These are phyloP conservation scores for Abrostola triplasia DNA, from an alignment of 2,888 invertebrate species.

Conservation along the genomic window DNA sequence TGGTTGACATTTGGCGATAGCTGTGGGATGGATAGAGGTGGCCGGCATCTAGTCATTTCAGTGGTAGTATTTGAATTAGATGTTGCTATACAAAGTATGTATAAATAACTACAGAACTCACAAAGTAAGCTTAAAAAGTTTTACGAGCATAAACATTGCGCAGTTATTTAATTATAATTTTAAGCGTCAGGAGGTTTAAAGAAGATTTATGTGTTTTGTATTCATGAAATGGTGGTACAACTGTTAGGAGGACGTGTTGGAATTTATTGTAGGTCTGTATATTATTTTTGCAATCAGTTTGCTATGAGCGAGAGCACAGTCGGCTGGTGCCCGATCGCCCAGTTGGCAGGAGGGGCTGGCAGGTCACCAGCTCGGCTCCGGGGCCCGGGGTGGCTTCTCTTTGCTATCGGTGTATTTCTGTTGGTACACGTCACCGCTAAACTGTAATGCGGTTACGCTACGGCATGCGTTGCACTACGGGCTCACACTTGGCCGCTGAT, in stretches of 20 bases:
- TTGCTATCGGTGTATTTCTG: slow-evolving; percentile 73
- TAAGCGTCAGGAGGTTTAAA: slow-evolving; percentile 41
- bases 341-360: slow-evolving; percentile 79
- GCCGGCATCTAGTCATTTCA: slow-evolving; percentile 26
- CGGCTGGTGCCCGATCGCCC: slow-evolving; percentile 66
- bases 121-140: slow-evolving; percentile 40
- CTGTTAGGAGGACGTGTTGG: slow-evolving; percentile 3
- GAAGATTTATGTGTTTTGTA: slow-evolving; percentile 42
- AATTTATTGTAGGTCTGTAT: background rate
- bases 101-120: slow-evolving; percentile 33
- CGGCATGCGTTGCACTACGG: slow-evolving; percentile 61
- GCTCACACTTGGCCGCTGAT: slow-evolving; percentile 69
- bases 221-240: slow-evolving; percentile 11
- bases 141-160: slow-evolving; percentile 41
- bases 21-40: slow-evolving; percentile 23
- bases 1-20: slow-evolving; percentile 32
- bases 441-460: slow-evolving; percentile 58
- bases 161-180: slow-evolving; percentile 40
- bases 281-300: slow-evolving; percentile 24
- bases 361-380: slow-evolving; percentile 70
- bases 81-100: slow-evolving; percentile 27
- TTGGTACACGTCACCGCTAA: slow-evolving; percentile 69
- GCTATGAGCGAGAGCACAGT: slow-evolving; percentile 49
- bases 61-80: slow-evolving; percentile 12
- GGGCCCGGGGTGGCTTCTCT: slow-evolving; percentile 59